Evolutionary conservation across 2,888 invertebrate genomes (phyloP), one percentile per base, ranked within the genome.

Genomic region (Alitta virens): DNA sequence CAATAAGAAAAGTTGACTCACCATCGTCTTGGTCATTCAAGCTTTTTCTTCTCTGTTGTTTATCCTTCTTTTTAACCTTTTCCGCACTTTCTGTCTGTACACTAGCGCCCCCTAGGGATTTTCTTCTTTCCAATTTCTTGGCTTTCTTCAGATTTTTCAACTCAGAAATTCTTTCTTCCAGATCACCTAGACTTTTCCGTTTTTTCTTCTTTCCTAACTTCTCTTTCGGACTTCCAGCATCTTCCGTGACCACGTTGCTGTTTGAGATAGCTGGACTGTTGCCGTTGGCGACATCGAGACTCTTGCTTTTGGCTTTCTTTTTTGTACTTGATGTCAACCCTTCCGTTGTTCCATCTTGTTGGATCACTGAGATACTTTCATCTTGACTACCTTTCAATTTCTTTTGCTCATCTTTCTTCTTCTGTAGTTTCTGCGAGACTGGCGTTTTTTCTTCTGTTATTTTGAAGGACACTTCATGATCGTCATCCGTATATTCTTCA

Each of bases 41-140:
- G 12, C 33, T 33, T 33, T 33, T 33, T 9, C 7, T 18, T 21
- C 9, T 53, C 60, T 60, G 43, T 21, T 25, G 18, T 14, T 53
- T 53, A 18, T 52, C 26, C 24, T 59, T 59, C 21, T 59, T 59
- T 38, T 59, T 49, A 2, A 24, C 16, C 38, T 40, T 56, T 14
- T 55, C 40, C 23, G 21, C 12, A 5, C n/a, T 18, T 42, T 2
- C 24, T 1, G 12, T 2, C 24, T 56, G 25, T 42, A 7, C 3
- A 1, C 23, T 1, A 5, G 18, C 24, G 25, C 43, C 56, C 14
- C n/a, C 56, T 43, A 33, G 7, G 12, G 33, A 33, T 33, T 33
- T 33, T 33, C 33, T 33, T 7, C 33, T 5, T 33, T 33, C 33
- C 33, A 33, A 33, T 33, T 33, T 33, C 12, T 33, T 33, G 7